These are phyloP conservation scores for Pteria penguin DNA, from an alignment of 2,888 invertebrate species.

Conservation along the genomic window DNA sequence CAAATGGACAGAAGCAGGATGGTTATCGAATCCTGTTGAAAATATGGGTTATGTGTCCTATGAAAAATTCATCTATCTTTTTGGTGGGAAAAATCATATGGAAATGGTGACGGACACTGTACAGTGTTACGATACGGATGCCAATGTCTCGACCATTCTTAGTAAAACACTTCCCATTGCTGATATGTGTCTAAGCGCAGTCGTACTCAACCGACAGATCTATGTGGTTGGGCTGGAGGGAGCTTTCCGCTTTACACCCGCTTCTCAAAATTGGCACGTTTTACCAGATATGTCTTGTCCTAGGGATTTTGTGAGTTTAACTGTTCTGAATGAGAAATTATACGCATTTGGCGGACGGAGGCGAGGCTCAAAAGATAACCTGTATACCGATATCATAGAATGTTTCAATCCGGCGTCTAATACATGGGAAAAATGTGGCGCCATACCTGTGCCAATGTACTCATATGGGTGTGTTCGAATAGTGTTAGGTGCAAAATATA, in stretches of 20 bases:
- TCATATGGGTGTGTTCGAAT: conserved; percentile 75
- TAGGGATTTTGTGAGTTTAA: conserved; percentile 73
- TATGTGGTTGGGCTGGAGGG: conserved; percentile 75
- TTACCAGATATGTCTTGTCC: conserved; percentile 71
- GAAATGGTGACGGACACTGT: conserved; percentile 74
- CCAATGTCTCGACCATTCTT: conserved; percentile 60
- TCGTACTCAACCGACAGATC: conserved; percentile 66
- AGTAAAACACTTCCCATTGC: conserved; percentile 67
- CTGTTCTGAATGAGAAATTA: conserved; percentile 71
- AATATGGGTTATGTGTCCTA: conserved; percentile 74
- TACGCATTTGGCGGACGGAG: conserved; percentile 73
- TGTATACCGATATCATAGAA: conserved; percentile 73
- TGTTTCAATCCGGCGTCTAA: conserved; percentile 66
- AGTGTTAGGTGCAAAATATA: conserved; percentile 52
- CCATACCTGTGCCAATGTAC: conserved; percentile 71
- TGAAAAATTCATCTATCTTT: conserved; percentile 69
- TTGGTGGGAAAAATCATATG: conserved; percentile 75
- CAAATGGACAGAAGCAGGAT: conserved; percentile 68
- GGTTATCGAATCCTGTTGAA: conserved; percentile 70
- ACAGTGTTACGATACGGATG: conserved; percentile 71
- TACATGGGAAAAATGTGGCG: conserved; percentile 65
- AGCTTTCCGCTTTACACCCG: conserved; percentile 67
- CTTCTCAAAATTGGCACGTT: conserved; percentile 67
- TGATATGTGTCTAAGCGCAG: conserved; percentile 75
- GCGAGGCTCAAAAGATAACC: conserved; percentile 71